Conservation (phyloP, 2,888 invertebrate genomes). For the Epirrhoe alternata region DNA sequence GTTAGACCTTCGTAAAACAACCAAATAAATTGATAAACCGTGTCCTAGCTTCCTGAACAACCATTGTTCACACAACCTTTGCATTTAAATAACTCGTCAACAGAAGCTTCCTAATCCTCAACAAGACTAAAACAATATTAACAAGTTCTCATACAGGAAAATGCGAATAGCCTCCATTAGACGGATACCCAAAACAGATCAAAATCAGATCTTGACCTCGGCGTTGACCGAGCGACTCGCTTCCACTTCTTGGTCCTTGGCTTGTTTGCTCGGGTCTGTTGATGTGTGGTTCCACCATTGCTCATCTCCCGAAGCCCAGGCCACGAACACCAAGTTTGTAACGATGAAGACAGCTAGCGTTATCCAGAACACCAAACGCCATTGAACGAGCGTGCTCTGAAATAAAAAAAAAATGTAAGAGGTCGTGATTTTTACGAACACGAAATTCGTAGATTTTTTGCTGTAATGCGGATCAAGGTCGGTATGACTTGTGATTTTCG, state of each 20-base stretch:
- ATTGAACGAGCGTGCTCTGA: constrained; percentile 87
- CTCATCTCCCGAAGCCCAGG: constrained; percentile 91
- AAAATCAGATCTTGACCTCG: constrained; percentile 60
- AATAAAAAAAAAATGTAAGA: constrained; percentile 42
- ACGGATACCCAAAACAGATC: constrained; percentile 31
- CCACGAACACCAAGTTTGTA: constrained; percentile 89
- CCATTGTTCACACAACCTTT: constrained; percentile 20
- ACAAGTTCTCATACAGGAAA: constrained; percentile 41
- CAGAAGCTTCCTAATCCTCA: constrained; percentile 24
- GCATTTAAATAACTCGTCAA: constrained; percentile 5
- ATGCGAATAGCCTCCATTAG: constrained; percentile 38
- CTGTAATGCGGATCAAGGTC: constrained; percentile 34
- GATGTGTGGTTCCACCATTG: constrained; percentile 90
- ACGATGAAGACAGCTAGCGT: constrained; percentile 89
- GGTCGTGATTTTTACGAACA: neutral
- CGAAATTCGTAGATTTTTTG: constrained; percentile 27
- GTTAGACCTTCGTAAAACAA: no score
- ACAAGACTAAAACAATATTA: constrained; percentile 37
- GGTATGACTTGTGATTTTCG: constrained; percentile 20
- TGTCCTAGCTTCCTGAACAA: neutral
- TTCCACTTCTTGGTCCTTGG: constrained; percentile 58
- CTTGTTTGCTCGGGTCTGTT: constrained; percentile 63
- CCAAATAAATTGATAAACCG: no score
- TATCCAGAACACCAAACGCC: constrained; percentile 93
- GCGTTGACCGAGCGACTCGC: constrained; percentile 64